Evolutionary conservation across 2,888 invertebrate genomes (phyloP).

Genomic region (Drosophila atroscutellata): DNA sequence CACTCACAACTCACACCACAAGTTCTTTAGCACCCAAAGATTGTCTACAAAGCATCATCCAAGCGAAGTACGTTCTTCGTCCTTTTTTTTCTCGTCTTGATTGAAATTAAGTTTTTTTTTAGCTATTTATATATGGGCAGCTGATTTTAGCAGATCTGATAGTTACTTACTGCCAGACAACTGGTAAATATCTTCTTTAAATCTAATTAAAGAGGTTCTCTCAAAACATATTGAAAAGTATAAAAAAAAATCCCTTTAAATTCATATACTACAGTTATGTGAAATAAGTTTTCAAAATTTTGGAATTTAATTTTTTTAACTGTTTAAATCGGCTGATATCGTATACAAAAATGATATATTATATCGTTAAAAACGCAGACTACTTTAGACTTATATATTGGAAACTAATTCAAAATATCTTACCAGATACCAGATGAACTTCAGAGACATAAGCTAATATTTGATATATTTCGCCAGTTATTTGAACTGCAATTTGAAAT

Average conservation of each 20-base stretch:
- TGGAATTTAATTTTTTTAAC: neutral
- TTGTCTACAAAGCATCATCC: constrained; percentile 37
- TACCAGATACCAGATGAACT: neutral
- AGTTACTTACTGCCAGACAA: neutral
- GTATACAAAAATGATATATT: neutral
- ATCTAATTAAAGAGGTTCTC: neutral
- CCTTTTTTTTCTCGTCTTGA: neutral
- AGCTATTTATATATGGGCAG: neutral
- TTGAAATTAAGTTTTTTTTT: constrained; percentile 17
- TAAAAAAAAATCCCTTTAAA: neutral
- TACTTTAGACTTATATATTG: neutral
- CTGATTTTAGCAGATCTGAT: neutral
- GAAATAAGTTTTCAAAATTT: neutral
- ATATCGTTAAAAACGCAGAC: neutral
- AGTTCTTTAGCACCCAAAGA: constrained; percentile 55
- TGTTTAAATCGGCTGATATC: neutral
- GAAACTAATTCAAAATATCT: neutral
- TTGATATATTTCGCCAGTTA: constrained; percentile 1
- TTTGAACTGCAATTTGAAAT: constrained; percentile 18
- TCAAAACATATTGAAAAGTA: neutral
- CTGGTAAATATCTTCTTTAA: neutral
- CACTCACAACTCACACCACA: neutral
- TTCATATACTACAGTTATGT: neutral
- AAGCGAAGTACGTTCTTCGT: constrained; percentile 2
- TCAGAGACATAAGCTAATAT: neutral